These are phyloP conservation scores for Anas platyrhynchos DNA, from an alignment of 2,113 vertebrate species.

Conservation along the genomic window DNA sequence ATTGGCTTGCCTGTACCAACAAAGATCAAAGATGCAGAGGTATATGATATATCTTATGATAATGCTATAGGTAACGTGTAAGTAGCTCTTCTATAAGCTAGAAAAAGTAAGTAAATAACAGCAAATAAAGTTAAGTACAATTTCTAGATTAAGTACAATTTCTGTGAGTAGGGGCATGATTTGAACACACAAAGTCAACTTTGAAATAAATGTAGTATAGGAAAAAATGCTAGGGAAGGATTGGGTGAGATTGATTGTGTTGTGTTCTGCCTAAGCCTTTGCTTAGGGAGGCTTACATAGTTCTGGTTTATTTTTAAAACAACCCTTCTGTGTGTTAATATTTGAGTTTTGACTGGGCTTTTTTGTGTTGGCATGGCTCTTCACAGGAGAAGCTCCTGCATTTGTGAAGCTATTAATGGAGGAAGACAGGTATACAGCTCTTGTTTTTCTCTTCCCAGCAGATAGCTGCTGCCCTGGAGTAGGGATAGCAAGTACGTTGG, in stretches of 20 bases:
- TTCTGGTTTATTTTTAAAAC: not conserved
- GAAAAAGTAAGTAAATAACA: not conserved
- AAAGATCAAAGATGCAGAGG: rapidly evolving
- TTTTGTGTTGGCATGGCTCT: not conserved
- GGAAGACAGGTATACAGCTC: not conserved
- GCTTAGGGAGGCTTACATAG: rapidly evolving
- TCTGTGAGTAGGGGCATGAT: rapidly evolving
- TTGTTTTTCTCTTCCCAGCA: rapidly evolving
- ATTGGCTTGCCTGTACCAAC: rapidly evolving
- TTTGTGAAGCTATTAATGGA: too few relatives aligned
- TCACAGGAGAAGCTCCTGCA: rapidly evolving
- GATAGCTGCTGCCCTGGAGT: not conserved
- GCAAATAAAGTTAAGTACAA: rapidly evolving
- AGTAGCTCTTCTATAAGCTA: rapidly evolving
- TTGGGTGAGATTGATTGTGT: rapidly evolving
- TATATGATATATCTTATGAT: rapidly evolving
- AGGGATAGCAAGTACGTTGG: too few relatives aligned
- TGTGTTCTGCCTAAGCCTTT: rapidly evolving
- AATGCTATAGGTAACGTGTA: rapidly evolving
- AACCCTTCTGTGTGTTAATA: rapidly evolving
- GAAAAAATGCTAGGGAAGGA: not conserved
- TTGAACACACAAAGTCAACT: rapidly evolving
- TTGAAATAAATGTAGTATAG: rapidly evolving
- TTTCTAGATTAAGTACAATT: rapidly evolving
- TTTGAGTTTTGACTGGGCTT: not conserved